These are phyloP conservation scores for Poeciliopsis retropinna DNA, from an alignment of 2,113 vertebrate genomes.

Conservation along the genomic window DNA sequence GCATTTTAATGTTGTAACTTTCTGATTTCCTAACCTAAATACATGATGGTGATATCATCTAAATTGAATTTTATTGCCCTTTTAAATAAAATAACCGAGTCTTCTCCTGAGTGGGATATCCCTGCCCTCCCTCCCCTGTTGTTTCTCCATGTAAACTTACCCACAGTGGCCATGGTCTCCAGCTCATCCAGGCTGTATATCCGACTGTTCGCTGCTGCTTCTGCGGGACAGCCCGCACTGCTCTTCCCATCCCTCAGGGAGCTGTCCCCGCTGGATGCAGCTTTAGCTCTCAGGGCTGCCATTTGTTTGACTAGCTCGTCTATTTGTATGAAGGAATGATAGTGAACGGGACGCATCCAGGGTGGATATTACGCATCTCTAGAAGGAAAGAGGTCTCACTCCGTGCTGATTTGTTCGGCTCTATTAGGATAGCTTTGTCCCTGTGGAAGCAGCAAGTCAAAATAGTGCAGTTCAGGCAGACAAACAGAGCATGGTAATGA, in stretches of 20 bases:
- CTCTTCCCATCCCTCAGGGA: conserved; percentile 63
- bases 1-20: too few relatives aligned
- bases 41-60: background rate
- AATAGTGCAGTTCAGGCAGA: too few relatives aligned
- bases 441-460: too few relatives aligned
- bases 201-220: conserved; percentile 53
- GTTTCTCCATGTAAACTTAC: conserved; percentile 75
- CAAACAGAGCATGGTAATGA: too few relatives aligned
- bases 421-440: too few relatives aligned
- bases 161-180: conserved; percentile 88
- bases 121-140: background rate
- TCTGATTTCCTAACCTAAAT: too few relatives aligned
- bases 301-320: conserved; percentile 41
- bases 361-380: conserved; percentile 30
- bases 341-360: background rate
- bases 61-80: background rate
- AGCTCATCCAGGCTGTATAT: conserved; percentile 84
- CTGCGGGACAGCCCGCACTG: conserved; percentile 29
- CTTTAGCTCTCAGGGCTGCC: conserved; percentile 77
- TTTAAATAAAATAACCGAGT: too few relatives aligned
- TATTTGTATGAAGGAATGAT: background rate
- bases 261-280: conserved; percentile 25
- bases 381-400: too few relatives aligned
- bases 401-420: too few relatives aligned
- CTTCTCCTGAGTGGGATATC: background rate